Base-by-base conservation (phyloP, 1,140 invertebrate species). In the Sesamia nonagrioides region DNA sequence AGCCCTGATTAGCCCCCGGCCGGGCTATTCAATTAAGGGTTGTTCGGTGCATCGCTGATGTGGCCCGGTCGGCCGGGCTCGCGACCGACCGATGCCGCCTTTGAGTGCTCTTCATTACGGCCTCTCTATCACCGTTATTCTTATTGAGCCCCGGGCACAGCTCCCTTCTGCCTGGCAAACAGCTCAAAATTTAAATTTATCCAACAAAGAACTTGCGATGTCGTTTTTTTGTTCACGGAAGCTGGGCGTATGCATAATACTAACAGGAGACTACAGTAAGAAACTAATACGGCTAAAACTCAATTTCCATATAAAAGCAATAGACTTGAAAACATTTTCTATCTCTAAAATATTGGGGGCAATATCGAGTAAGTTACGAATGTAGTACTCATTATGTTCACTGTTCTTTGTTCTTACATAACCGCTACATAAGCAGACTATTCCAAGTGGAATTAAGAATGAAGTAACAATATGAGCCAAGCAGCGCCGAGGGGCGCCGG, bases 1-100 rank as follows among this genome's bases (percentile, higher is more conserved):
- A 90, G 90, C 88, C 88, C 91, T 89, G 92, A 94, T 94, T 93
- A 94, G 92, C 91, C 90, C 84, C 91, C 87, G 89, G 88, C 91
- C 91, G 89, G 88, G 88, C 88, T 91, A 90, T 93, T 94, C 90
- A 92, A 94, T 93, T 94, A 92, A 92, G 88, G 89, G 89, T 90
- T 88, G 92, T 84, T 89, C 88, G 90, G 91, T 92, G 91, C 92
- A 93, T 92, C 90, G 85, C 85, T 84, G 87, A 84, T 83, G 88
- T 81, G 81, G 86, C 84, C 84, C 85, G 86, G 86, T 71, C 83
- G 77, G 83, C 80, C 69, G 83, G 82, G 72, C 80, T 75, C 79
- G 83, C 82, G 72, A 15, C 74, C 71, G 61, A 82, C 82, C 83
- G 78, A 79, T 75, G 79, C 81, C 80, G 83, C 83, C 89, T 89